A percentile compares a stretch with the other conserved stretches of the same genome.
phyloP scores from a whole-genome alignment of 1,140 invertebrate species.

The Meloidogyne hapla region DNA sequence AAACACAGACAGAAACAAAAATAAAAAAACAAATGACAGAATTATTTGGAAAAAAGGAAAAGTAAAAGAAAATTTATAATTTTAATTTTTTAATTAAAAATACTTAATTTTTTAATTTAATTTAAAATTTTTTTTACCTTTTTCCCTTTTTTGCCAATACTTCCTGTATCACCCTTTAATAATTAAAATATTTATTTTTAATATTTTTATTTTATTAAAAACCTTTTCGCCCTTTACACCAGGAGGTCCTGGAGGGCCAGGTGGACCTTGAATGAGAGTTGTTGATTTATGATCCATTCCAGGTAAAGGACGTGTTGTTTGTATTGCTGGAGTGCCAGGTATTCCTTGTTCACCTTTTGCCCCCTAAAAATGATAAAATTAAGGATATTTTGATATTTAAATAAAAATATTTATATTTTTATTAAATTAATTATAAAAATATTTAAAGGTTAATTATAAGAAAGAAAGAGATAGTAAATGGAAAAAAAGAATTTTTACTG shows the following conservation, averaged over 20 bases:
- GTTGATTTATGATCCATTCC: conserved; percentile 27
- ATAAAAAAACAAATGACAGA: conserved; percentile 16
- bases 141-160: conserved; percentile 26
- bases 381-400: too few relatives aligned
- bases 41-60: background rate
- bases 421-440: too few relatives aligned
- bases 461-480: background rate
- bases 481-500: background rate
- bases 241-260: conserved; percentile 44
- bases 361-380: too few relatives aligned
- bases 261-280: conserved; percentile 50
- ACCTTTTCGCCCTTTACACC: conserved; percentile 63
- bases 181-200: background rate
- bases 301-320: conserved; percentile 14
- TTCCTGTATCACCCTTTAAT: conserved; percentile 19
- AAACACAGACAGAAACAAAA: conserved; percentile 23
- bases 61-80: background rate
- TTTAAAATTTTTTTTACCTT: too few relatives aligned
- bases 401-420: too few relatives aligned
- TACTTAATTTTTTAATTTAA: background rate
- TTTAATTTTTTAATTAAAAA: background rate
- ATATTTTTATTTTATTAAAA: conserved; percentile 9
- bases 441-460: background rate
- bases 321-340: conserved; percentile 25
- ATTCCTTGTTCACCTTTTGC: conserved; percentile 53